These are phyloP conservation scores for Chascanopsetta lugubris DNA, from an alignment of 2,113 vertebrate species.

Conservation along the genomic window DNA sequence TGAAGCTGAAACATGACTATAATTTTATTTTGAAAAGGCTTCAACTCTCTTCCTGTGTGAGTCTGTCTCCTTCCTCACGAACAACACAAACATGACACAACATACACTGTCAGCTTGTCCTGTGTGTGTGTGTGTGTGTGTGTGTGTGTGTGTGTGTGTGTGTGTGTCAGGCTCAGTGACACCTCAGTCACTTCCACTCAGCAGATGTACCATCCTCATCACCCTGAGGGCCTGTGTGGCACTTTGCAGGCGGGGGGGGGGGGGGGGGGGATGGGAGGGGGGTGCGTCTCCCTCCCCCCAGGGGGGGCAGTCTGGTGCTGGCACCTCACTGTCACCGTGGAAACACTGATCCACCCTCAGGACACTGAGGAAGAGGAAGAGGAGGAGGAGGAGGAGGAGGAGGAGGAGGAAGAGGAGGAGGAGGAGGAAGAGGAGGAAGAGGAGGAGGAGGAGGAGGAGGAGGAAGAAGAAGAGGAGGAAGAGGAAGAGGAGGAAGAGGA, in stretches of 20 bases:
- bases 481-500: no score
- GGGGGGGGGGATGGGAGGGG: slow-evolving; percentile 34
- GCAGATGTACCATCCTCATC: slow-evolving; percentile 11
- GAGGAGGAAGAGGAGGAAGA: no score
- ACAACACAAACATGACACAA: slow-evolving; percentile 29
- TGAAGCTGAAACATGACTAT: background rate
- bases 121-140: slow-evolving; percentile 45
- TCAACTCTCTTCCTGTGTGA: background rate
- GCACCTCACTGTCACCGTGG: slow-evolving; percentile 21
- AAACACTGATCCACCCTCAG: slow-evolving; percentile 28
- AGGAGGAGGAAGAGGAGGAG: no score
- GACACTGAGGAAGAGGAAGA: background rate
- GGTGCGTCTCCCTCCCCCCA: no score
- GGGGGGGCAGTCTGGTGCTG: no score
- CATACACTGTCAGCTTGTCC: background rate
- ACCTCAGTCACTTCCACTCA: slow-evolving; percentile 53
- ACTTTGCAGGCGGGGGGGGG: slow-evolving; percentile 32
- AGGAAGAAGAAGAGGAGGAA: no score
- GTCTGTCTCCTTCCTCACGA: background rate
- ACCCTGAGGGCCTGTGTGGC: slow-evolving; percentile 28
- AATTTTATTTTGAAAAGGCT: background rate
- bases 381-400: no score
- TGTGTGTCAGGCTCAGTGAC: slow-evolving; percentile 64
- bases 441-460: no score
- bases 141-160: slow-evolving; percentile 37